Percentiles rank a stretch among this genome's conserved stretches.
phyloP scores from a whole-genome alignment of 2,888 invertebrate genomes.

The Imbricaverruca yamaguchii region DNA sequence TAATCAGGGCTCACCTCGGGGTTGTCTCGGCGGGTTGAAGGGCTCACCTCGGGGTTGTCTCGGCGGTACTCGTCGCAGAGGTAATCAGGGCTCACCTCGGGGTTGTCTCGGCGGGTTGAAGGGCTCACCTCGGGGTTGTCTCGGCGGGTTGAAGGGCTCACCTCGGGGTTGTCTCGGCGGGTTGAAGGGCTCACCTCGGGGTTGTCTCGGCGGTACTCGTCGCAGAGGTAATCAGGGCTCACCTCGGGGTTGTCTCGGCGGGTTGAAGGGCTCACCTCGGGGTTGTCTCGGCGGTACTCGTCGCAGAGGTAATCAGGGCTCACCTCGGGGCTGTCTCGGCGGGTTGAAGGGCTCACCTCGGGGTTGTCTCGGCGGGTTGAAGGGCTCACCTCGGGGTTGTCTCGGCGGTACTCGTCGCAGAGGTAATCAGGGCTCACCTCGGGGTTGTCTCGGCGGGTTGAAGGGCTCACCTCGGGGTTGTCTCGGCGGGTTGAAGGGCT shows the following conservation, averaged over 20 bases:
- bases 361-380: too few species aligned
- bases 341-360: constrained; percentile 27
- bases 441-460: too few species aligned
- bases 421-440: constrained; percentile 64
- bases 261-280: constrained; percentile 24
- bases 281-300: too few species aligned
- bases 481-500: background rate
- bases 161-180: constrained; percentile 49
- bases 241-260: constrained; percentile 49
- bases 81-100: too few species aligned
- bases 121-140: too few species aligned
- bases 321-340: constrained; percentile 49
- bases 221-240: too few species aligned
- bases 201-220: too few species aligned
- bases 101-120: too few species aligned
- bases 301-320: too few species aligned
- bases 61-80: constrained; percentile 61
- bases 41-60: constrained; percentile 48
- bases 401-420: constrained; percentile 58
- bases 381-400: constrained; percentile 47
- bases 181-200: too few species aligned
- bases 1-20: constrained; percentile 46
- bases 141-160: background rate
- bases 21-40: too few species aligned
- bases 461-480: too few species aligned